Evolutionary conservation across 2,113 vertebrate genomes (phyloP), one percentile per base, ranked within the genome.

Genomic region (Micronisus gabar): DNA sequence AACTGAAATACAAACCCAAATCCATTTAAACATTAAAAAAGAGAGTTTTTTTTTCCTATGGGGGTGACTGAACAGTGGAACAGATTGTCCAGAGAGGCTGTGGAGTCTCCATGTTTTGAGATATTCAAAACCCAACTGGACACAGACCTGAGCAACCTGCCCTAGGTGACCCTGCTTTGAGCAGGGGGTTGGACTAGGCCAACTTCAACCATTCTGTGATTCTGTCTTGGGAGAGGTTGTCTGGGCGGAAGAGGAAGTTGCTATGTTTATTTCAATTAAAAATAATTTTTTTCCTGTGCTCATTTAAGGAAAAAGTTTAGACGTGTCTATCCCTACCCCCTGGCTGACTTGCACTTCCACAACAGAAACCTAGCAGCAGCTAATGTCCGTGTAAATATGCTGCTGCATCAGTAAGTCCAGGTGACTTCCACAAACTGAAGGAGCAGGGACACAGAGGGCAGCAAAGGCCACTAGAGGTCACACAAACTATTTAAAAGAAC

Each of bases 391-490:
- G 13, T 52, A 34, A 74, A 71, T n/a, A 30, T 12, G 8, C 36
- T 93, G 36, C 53, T 65, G 26, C 40, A 61, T 38, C 4, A 1
- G 15, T 8, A 67, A 23, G 27, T 87, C 30, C 47, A 79, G 47
- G 16, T 75, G 36, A 48, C 58, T 92, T 85, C 71, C 25, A 61
- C 30, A 75, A 53, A 70, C 10, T 78, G 47, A 87, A 86, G 13
- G 32, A 4, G 1, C 11, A 55, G 56, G 21, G 38, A 47, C 89
- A 95, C 23, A 87, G 48, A 67, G 91, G 73, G 76, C 76, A 85
- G 43, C 34, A 92, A 92, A 92, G 62, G 81, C 93, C 94, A 94
- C 81, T 95, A 96, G 84, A 85, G 66, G 70, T 93, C 88, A 95
- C 53, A 94, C 68, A 80, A 91, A 75, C 62, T 83, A 76, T 94